Percentiles rank a stretch among this genome's conserved stretches.
Conservation (phyloP, 2,797 vertebrate species). For the Mormyrops boulengeri region DNA sequence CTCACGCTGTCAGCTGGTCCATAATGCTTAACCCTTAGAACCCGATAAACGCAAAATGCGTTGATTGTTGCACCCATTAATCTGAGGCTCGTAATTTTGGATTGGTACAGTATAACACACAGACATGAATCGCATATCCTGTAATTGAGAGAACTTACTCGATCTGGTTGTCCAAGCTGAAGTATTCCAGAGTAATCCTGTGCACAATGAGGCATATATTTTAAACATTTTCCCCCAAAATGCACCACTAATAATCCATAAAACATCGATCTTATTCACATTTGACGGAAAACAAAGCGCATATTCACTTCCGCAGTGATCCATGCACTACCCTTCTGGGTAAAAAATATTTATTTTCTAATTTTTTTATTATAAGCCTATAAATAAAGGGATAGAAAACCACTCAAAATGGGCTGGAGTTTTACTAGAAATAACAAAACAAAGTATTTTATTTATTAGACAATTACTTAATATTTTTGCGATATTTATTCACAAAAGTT, state of each 20-base stretch:
- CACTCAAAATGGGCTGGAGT: neutral
- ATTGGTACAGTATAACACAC: neutral
- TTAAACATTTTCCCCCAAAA: neutral
- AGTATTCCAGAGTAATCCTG: neutral
- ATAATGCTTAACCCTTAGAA: neutral
- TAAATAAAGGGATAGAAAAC: neutral
- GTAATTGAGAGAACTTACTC: neutral
- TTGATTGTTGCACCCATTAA: neutral
- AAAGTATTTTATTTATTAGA: neutral
- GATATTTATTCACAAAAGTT: neutral
- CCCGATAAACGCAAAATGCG: neutral
- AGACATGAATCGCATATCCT: neutral
- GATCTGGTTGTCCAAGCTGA: neutral
- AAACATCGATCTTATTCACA: neutral
- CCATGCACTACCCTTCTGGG: neutral
- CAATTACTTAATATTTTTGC: neutral
- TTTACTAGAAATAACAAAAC: neutral
- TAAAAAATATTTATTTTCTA: neutral
- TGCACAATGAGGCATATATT: neutral
- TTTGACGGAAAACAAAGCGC: neutral
- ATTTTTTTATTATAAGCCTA: neutral
- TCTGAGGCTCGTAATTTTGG: neutral
- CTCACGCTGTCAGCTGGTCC: neutral
- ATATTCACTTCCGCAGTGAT: neutral
- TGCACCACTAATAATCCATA: neutral